Base-by-base conservation (phyloP, 92 coral and sea anemone species). In the Pocillopora grandis region DNA sequence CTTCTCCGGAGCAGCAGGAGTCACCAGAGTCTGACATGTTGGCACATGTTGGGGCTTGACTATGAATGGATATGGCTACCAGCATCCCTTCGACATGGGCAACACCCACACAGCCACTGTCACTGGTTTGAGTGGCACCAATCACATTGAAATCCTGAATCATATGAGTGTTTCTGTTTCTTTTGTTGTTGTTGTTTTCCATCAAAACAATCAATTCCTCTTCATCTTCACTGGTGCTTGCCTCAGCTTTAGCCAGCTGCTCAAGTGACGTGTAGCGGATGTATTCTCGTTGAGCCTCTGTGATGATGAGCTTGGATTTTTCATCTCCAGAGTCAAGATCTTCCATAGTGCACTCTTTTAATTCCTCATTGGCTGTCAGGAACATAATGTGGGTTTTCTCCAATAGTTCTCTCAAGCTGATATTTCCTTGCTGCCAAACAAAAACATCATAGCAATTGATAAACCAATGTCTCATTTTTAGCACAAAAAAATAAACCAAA, bases 241-340 rank as follows among this genome's bases (percentile, higher is more conserved):
- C 84, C 49, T 92, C 95, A 5, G 82, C 37, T 78, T 94, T 94
- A 69, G 93, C 62, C 7, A 83, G 81, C 75, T 90, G 98, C 71
- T 92, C 98, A 61, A 76, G 48, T 10, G 99, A 94, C 66, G 92
- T 91, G 77, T 97, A 92, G 18, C 98, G 93, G 76, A 97, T 94
- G 91, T 97, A 94, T 72, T 88, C 95, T 12, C 88, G 89, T 78
- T 97, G 99, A 18, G 99, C 99, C 63, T 97, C 98, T 17, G 99
- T 97, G 56, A 96, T 91, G 19, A 95, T 88, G 62, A 92, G 84
- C 88, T 91, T 85, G 76, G 86, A 74, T 56, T 62, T 73, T 57
- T 93, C 93, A 60, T 86, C 88, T 33, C 69, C 88, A 15, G 89
- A 77, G 23, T 91, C 90, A 42, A 94, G 91, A 79, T 94, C 95